Conservation (phyloP, 2,888 invertebrate species). For the Isoperla grammatica region DNA sequence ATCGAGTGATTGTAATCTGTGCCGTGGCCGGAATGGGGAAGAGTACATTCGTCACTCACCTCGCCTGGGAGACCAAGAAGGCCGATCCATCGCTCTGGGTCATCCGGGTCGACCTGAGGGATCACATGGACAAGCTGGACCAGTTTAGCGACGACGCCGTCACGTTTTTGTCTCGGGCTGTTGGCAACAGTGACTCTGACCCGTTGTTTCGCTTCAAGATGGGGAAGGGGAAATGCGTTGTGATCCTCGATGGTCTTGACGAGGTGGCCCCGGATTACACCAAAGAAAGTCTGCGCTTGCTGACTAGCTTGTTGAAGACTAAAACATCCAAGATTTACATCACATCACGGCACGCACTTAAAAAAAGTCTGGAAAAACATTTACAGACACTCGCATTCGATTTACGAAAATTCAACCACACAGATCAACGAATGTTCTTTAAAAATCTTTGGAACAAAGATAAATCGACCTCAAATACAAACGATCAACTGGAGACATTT, state of each 20-base stretch:
- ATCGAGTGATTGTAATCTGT: too few species aligned
- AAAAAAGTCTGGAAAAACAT: not conserved
- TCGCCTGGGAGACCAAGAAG: too few species aligned
- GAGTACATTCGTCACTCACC: too few species aligned
- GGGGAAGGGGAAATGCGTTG: not conserved
- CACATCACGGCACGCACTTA: not conserved
- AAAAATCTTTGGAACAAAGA: not conserved
- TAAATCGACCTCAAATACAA: not conserved
- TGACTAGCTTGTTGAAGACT: not conserved
- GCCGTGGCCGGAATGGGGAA: too few species aligned
- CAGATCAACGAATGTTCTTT: not conserved
- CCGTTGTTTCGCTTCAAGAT: not conserved
- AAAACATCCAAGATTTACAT: not conserved
- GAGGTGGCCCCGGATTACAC: not conserved
- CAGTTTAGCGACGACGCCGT: too few species aligned
- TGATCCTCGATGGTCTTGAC: not conserved
- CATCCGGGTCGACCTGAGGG: too few species aligned
- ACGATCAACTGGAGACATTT: not conserved
- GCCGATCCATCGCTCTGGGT: too few species aligned
- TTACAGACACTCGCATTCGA: not conserved
- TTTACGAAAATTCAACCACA: slow-evolving; percentile 2
- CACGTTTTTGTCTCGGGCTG: not conserved
- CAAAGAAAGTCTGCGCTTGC: not conserved
- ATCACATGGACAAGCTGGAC: too few species aligned
- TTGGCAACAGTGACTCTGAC: not conserved